Base-by-base conservation (phyloP, 2,888 invertebrate species). In the Microctonus aethiopoides region DNA sequence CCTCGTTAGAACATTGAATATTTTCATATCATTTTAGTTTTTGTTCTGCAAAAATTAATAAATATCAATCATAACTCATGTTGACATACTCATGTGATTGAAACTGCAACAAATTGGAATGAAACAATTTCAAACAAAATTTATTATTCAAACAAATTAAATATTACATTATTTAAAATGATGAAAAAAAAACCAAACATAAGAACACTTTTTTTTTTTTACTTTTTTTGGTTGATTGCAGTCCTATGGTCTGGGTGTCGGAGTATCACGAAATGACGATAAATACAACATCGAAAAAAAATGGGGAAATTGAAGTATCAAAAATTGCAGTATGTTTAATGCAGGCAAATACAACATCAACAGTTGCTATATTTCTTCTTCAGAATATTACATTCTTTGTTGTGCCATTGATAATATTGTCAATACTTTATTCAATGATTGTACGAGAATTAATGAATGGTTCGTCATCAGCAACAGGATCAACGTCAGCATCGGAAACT, bases 381-480 rank as follows among this genome's bases (percentile, higher is more conserved):
- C 87, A 88, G 76, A 93, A 94, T 80, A 89, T 92, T 70, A 87
- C 94, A 74, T 94, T 97, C 87, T 96, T 95, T 88, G 87, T 94
- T 74, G 84, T 95, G 67, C 97, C 97, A 52, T 89, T 96, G 70
- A 86, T 95, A 70, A 91, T 95, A 71, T 91, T 97, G 57, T 89
- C 95, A 75, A 89, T 92, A 61, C 89, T 96, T 66, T 97, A 97
- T 87, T 91, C 93, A 79, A 90, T 94, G 81, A 96, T 96, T 80
- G 94, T 95, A 62, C 92, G 92, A 82, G 94, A 94, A 83, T 89
- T 96, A 75, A 93, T 95, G 84, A 91, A 92, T 62, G 90, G 91
- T 77, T 89, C 89, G 5, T 90, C 92, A 57, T 91, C 92, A 86
- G 93, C 93, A 84, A 92, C 92, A 74, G 90, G 16, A 46, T 16